A percentile compares a stretch with the other conserved stretches of the same genome.
Evolutionary conservation across 1,140 invertebrate species (phyloP).

Genomic region (Pogonognathellus flavescens): DNA sequence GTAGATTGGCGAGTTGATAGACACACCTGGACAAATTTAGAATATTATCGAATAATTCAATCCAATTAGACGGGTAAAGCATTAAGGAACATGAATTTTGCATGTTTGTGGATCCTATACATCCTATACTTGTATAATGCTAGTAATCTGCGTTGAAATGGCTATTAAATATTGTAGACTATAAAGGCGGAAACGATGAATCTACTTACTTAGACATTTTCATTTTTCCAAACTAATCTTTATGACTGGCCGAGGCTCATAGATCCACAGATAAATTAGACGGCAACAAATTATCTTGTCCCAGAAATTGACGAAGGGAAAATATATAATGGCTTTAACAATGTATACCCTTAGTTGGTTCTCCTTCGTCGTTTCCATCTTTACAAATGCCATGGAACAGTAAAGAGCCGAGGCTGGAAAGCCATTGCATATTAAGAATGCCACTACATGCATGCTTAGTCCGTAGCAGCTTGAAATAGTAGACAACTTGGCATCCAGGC

Average conservation of each 20-base stretch:
- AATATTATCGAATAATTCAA: no score
- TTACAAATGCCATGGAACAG: no score
- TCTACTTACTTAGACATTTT: not conserved
- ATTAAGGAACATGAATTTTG: not conserved
- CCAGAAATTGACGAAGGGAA: slow-evolving; percentile 29
- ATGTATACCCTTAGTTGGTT: slow-evolving; percentile 9
- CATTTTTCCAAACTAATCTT: slow-evolving; percentile 1
- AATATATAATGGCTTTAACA: slow-evolving; percentile 10
- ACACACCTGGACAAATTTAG: no score
- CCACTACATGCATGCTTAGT: not conserved
- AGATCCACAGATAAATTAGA: slow-evolving; percentile 9
- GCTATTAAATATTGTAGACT: not conserved
- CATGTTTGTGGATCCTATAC: not conserved
- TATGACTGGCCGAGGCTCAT: not conserved
- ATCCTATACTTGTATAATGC: no score
- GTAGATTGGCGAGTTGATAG: no score
- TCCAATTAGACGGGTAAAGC: no score
- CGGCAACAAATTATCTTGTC: slow-evolving; percentile 45
- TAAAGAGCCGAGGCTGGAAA: no score
- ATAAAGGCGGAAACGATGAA: not conserved
- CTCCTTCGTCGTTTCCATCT: not conserved
- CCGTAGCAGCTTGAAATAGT: not conserved
- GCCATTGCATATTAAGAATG: not conserved
- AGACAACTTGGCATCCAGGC: not conserved
- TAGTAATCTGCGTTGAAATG: not conserved